phyloP scores from a whole-genome alignment of 2,888 invertebrate species.

The Neocrepidodera transversa region DNA sequence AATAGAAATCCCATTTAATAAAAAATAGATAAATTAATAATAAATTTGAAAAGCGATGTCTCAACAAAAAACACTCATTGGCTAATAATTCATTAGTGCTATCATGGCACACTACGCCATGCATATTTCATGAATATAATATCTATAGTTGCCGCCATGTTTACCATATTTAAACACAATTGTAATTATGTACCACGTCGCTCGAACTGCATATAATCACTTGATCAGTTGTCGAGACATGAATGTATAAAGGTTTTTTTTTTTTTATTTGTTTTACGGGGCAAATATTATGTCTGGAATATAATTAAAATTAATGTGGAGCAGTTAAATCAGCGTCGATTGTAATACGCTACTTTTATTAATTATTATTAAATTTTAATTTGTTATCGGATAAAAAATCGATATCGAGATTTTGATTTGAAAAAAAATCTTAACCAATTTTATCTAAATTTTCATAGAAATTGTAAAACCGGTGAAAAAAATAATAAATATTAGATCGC shows the following conservation, averaged over 20 bases:
- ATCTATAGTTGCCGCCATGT: slow-evolving; percentile 7
- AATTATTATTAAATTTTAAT: too few relatives aligned
- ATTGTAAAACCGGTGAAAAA: too few relatives aligned
- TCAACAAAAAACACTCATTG: slow-evolving; percentile 1
- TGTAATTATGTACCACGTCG: slow-evolving; percentile 6
- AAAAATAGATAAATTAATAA: slow-evolving; percentile 8
- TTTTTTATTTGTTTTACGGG: not conserved
- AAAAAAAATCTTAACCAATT: too few relatives aligned
- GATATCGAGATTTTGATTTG: too few relatives aligned
- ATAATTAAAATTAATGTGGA: not conserved
- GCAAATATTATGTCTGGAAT: not conserved
- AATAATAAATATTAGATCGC: too few relatives aligned
- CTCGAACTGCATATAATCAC: not conserved
- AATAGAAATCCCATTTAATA: not conserved
- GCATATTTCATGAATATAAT: slow-evolving; percentile 14
- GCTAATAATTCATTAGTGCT: slow-evolving; percentile 11
- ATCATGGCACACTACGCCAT: slow-evolving; percentile 6
- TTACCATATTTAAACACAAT: slow-evolving; percentile 13
- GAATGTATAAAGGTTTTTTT: slow-evolving; percentile 2
- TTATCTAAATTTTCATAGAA: too few relatives aligned
- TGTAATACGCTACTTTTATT: not conserved
- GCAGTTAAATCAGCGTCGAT: not conserved
- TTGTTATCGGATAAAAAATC: too few relatives aligned
- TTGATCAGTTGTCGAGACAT: slow-evolving; percentile 10
- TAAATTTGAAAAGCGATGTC: slow-evolving; percentile 3